Base-by-base conservation (phyloP, 37 sponge, comb jelly and placozoan genomes). In the Tethya wilhelma region DNA sequence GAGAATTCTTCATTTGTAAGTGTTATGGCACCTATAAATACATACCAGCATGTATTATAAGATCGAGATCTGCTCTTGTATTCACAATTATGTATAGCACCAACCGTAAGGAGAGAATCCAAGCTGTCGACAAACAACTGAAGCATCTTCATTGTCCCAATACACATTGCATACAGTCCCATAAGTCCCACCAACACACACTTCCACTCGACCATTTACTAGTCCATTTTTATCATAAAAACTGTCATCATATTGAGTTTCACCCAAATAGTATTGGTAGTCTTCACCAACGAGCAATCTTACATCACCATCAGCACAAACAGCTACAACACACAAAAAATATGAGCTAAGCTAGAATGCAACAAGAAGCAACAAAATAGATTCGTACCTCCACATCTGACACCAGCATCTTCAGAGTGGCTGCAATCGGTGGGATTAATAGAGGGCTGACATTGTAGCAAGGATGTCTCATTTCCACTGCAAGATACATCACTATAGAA, bases 91-190 rank as follows among this genome's bases (percentile, higher is more conserved):
- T 34, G 7, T 22, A 12, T 34, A 40, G 23, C n/a, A n/a, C 82
- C 36, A 20, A 83, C 84, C 84, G 67, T 83, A 83, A 11, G 75
- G 59, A 38, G 84, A 83, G 49, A 75, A 83, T 62, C 75, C 75
- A 1, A 74, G 46, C 56, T 83, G 84, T 23, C 65, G 45, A 57
- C 84, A 83, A 2, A 74, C 75, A 0, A 83, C 75, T 56, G 84
- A 66, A 62, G 84, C 84, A 74, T 74, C 75, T 29, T 39, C 32
- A 49, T 83, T 44, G 58, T 56, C 67, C 84, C 84, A 83, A 26
- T 32, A 53, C 11, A 66, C 44, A 67, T 75, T 58, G 46, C 84
- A 83, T 12, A 83, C 57, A 2, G 84, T 56, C n/a, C 84, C 84
- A 67, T 74, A 83, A 31, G 58, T 74, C 25, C 84, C 84, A 38